Evolutionary conservation across 2,888 invertebrate species (phyloP).

Genomic region (Sminthurides aquaticus): DNA sequence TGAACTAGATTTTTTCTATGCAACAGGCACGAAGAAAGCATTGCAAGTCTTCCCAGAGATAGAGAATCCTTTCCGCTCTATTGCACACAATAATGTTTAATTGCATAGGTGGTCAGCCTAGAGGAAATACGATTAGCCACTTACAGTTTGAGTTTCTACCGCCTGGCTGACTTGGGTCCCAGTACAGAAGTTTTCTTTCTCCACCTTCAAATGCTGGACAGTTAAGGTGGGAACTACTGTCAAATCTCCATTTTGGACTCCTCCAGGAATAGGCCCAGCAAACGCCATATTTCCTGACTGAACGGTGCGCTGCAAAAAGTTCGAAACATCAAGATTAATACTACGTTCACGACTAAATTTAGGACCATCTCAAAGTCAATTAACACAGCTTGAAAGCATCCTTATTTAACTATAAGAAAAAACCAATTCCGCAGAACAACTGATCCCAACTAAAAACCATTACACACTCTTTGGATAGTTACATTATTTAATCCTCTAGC

Average conservation of each 20-base stretch:
- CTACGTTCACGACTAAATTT: no score
- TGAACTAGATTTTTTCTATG: no score
- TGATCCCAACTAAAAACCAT: not conserved
- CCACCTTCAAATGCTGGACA: not conserved
- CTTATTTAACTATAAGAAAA: not conserved
- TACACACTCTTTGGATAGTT: no score
- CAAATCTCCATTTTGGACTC: slow-evolving; percentile 37
- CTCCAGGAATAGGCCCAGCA: slow-evolving; percentile 41
- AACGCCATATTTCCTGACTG: slow-evolving; percentile 67
- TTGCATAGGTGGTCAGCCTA: no score
- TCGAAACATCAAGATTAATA: no score
- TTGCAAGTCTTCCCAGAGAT: not conserved
- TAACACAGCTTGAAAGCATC: not conserved
- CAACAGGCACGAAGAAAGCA: not conserved
- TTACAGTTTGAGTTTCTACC: slow-evolving; percentile 7
- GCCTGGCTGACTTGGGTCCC: not conserved
- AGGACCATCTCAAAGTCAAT: not conserved
- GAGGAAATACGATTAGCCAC: no score
- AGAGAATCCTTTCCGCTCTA: no score
- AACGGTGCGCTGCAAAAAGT: slow-evolving; percentile 91
- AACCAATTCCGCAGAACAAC: no score
- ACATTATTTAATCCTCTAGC: no score
- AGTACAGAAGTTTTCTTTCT: slow-evolving; percentile 1
- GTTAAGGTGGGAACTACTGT: not conserved
- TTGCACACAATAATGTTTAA: no score